phyloP scores from a whole-genome alignment of 2,888 invertebrate genomes.

The Drosophila pegasa region DNA sequence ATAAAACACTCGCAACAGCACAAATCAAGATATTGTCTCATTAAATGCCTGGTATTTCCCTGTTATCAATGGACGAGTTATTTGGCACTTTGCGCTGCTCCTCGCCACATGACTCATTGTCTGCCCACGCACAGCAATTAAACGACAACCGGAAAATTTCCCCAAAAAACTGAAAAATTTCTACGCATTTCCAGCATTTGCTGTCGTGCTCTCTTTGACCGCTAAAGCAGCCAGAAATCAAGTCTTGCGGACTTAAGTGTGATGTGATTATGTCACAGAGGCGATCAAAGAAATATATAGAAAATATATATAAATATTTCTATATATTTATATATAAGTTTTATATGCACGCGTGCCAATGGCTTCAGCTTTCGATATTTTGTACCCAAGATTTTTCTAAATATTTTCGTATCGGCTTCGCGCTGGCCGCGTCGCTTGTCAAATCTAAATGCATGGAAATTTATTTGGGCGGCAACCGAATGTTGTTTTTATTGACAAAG shows the following conservation, averaged over 20 bases:
- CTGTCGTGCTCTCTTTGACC: conserved; percentile 27
- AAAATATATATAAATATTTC: conserved; percentile 11
- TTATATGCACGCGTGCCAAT: conserved; percentile 39
- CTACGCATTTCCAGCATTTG: conserved; percentile 14
- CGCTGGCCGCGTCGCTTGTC: conserved; percentile 27
- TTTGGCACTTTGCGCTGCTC: neutral
- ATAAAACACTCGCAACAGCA: neutral
- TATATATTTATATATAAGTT: neutral
- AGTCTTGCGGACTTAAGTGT: neutral
- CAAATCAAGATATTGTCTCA: neutral
- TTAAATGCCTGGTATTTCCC: conserved; percentile 9
- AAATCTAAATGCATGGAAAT: conserved; percentile 59
- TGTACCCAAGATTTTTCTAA: conserved; percentile 37
- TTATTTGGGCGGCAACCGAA: conserved; percentile 54
- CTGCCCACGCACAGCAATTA: conserved; percentile 4
- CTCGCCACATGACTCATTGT: conserved; percentile 6
- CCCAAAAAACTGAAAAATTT: neutral
- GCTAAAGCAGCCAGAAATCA: neutral
- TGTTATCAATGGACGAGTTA: conserved; percentile 3
- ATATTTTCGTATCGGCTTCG: conserved; percentile 24
- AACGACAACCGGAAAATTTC: neutral
- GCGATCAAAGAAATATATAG: conserved; percentile 21
- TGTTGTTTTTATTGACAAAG: conserved; percentile 46
- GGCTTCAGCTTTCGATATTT: neutral
- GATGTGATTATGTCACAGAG: conserved; percentile 35